Evolutionary conservation across 64 coral and sea anemone genomes (phyloP).

Genomic region (Trachythela sp.): DNA sequence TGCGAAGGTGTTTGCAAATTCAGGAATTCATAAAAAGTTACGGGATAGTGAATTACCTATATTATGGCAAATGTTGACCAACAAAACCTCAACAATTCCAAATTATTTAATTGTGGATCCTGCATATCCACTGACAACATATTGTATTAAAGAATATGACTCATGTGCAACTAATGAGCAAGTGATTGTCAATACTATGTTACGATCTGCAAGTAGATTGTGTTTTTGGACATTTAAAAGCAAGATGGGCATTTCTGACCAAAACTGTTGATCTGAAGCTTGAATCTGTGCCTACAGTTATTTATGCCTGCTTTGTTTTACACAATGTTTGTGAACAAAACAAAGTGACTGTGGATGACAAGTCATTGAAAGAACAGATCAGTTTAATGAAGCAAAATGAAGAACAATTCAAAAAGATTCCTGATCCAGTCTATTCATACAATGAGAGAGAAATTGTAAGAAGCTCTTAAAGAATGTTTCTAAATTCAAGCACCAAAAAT

Average conservation of each 20-base stretch:
- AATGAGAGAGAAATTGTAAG: background rate
- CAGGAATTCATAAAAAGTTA: background rate
- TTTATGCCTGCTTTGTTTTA: constrained; percentile 37
- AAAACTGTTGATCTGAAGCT: background rate
- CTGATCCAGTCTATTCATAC: background rate
- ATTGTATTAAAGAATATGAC: constrained; percentile 14
- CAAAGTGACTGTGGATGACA: constrained; percentile 17
- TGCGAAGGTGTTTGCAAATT: background rate
- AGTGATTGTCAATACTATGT: constrained; percentile 3
- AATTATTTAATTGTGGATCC: constrained; percentile 2
- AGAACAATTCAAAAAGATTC: background rate
- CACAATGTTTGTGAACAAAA: constrained; percentile 41
- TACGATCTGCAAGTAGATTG: background rate
- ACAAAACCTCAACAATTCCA: background rate
- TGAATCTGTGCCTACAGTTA: constrained; percentile 7
- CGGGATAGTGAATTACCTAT: background rate
- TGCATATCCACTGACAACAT: background rate
- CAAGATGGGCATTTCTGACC: background rate
- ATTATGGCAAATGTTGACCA: background rate
- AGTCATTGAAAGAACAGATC: background rate
- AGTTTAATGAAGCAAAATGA: constrained; percentile 1
- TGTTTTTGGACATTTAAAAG: background rate
- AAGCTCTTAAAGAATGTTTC: background rate
- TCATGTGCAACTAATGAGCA: constrained; percentile 8
- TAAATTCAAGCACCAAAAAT: background rate